Conservation (phyloP, 2,113 vertebrate genomes). For the Malurus cyaneus region DNA sequence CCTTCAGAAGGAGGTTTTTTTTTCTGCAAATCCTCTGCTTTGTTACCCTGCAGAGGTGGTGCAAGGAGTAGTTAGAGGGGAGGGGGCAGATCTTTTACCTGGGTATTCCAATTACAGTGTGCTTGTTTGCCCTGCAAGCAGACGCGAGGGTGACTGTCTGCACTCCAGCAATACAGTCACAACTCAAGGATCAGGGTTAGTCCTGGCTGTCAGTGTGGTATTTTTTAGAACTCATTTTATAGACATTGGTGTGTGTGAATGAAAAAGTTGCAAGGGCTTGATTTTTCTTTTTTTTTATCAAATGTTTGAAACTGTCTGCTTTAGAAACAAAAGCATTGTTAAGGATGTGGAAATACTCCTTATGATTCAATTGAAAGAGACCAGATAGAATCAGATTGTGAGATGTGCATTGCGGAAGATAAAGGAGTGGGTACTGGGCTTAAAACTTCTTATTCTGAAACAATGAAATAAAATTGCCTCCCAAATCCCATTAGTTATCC, state of each 20-base stretch:
- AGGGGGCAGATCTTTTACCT: neutral
- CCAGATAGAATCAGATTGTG: neutral
- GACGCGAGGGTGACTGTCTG: too few relatives aligned
- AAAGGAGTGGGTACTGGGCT: neutral
- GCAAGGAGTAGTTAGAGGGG: neutral
- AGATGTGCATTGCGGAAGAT: neutral
- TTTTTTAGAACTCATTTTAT: neutral
- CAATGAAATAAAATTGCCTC: neutral
- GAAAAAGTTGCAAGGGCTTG: neutral
- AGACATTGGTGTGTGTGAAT: neutral
- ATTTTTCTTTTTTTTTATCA: neutral
- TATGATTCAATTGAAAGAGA: neutral
- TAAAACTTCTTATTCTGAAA: neutral
- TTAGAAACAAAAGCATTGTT: neutral
- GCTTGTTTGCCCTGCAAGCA: neutral
- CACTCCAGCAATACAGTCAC: accelerated
- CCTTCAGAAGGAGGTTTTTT: neutral
- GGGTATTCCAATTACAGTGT: too few relatives aligned
- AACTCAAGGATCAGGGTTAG: neutral
- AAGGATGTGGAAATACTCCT: neutral
- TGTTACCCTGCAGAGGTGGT: accelerated
- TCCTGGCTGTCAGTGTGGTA: accelerated
- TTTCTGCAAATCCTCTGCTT: neutral
- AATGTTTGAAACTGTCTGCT: neutral
- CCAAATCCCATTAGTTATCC: neutral